Evolutionary conservation across 2,888 invertebrate genomes (phyloP).

Genomic region (Kuschelorhynchus macadamiae): DNA sequence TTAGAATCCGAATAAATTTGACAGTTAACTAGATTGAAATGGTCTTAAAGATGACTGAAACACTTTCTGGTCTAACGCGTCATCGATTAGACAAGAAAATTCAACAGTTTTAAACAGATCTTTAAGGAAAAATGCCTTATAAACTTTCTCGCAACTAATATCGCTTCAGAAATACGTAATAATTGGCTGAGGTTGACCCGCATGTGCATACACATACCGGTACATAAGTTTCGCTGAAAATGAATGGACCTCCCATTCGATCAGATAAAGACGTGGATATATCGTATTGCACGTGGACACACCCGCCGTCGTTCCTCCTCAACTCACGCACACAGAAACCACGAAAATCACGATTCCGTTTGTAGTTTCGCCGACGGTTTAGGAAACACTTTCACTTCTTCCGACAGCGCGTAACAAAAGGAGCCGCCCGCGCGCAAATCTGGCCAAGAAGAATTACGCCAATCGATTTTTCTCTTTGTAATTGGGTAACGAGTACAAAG

Average conservation of each 20-base stretch:
- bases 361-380: slow-evolving; percentile 23
- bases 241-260: slow-evolving; percentile 41
- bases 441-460: slow-evolving; percentile 7
- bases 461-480: slow-evolving; percentile 11
- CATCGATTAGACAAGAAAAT: no score
- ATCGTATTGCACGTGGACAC: slow-evolving; percentile 42
- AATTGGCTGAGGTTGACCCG: slow-evolving; percentile 23
- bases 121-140: no score
- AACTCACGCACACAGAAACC: slow-evolving; percentile 22
- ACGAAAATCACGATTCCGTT: slow-evolving; percentile 36
- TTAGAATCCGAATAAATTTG: no score
- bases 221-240: slow-evolving; percentile 35
- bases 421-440: slow-evolving; percentile 9
- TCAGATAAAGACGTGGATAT: slow-evolving; percentile 36
- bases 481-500: no score
- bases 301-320: slow-evolving; percentile 16
- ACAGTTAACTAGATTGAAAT: no score
- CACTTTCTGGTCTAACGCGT: no score
- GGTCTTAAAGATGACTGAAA: no score
- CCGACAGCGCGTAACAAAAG: slow-evolving; percentile 33
- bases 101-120: no score
- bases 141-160: slow-evolving; percentile 30
- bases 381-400: slow-evolving; percentile 41
- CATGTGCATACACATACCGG: slow-evolving; percentile 10
- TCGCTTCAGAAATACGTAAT: slow-evolving; percentile 25